Conservation (phyloP, 2,888 invertebrate genomes). For the Lasioglossum lativentre region DNA sequence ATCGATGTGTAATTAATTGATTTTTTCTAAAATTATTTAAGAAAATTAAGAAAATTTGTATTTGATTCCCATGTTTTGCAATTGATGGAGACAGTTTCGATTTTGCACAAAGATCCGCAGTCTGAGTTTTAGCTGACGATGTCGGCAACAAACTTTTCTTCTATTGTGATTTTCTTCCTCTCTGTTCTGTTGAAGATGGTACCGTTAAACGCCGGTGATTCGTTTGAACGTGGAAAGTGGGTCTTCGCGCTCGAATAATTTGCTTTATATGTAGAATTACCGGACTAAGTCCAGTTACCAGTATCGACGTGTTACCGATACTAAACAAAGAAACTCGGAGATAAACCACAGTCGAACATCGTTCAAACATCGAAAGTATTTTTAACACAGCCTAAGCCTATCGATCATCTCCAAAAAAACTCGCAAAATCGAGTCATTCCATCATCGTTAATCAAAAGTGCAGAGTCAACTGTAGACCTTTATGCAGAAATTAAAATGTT, state of each 20-base stretch:
- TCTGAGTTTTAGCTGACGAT: neutral
- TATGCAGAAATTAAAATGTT: no score
- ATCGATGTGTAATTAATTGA: no score
- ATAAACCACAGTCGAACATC: neutral
- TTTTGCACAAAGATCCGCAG: neutral
- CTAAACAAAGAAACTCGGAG: neutral
- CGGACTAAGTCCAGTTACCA: neutral
- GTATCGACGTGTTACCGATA: conserved; percentile 10
- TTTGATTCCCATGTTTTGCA: no score
- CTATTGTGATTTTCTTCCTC: conserved; percentile 29
- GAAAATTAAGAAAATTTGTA: no score
- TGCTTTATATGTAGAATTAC: conserved; percentile 17
- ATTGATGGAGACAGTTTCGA: neutral
- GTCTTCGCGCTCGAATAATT: conserved; percentile 48
- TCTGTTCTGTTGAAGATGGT: conserved; percentile 1
- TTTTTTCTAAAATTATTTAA: no score
- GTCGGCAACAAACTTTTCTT: neutral
- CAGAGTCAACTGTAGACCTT: neutral
- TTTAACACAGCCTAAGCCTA: neutral
- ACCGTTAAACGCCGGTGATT: conserved; percentile 44
- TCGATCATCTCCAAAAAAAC: neutral
- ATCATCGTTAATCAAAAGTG: neutral
- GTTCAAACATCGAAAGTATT: neutral
- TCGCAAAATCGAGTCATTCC: neutral
- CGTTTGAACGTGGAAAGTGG: conserved; percentile 43